These are phyloP conservation scores for Callosobruchus maculatus DNA, from an alignment of 2,888 invertebrate genomes.

Conservation along the genomic window DNA sequence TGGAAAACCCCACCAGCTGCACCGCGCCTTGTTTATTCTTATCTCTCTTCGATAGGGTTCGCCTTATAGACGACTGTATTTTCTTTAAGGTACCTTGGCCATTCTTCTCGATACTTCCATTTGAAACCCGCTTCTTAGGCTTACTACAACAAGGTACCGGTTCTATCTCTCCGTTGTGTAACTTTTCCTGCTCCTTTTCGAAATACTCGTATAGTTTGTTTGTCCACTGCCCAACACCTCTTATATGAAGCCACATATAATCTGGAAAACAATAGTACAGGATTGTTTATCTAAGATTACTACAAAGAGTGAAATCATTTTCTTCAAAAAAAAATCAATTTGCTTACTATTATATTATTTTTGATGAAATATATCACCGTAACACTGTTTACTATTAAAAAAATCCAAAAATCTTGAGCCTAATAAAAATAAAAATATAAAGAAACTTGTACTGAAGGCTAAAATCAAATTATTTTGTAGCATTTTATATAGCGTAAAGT, in stretches of 20 bases:
- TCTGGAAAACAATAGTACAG: conserved; percentile 52
- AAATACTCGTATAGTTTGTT: conserved; percentile 82
- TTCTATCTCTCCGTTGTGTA: conserved; percentile 64
- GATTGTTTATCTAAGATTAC: no score
- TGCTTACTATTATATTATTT: no score
- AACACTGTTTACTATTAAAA: no score
- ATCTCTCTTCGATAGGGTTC: conserved; percentile 54
- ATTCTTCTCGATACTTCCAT: conserved; percentile 35
- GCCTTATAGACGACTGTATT: conserved; percentile 48
- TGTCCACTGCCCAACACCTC: conserved; percentile 94
- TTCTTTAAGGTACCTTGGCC: conserved; percentile 42
- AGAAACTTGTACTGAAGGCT: no score
- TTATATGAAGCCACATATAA: conserved; percentile 89
- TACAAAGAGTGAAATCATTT: no score
- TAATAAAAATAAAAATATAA: no score
- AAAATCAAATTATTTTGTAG: no score
- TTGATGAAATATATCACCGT: no score
- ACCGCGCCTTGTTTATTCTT: conserved; percentile 35
- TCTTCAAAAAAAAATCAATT: no score
- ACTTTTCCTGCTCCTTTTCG: conserved; percentile 72
- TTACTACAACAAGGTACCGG: conserved; percentile 31
- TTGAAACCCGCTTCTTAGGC: conserved; percentile 30
- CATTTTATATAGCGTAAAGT: no score
- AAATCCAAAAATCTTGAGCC: no score
- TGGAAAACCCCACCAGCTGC: conserved; percentile 44